These are phyloP conservation scores for Rhimphoctona megacephalus DNA, from an alignment of 2,888 invertebrate genomes.

Conservation along the genomic window DNA sequence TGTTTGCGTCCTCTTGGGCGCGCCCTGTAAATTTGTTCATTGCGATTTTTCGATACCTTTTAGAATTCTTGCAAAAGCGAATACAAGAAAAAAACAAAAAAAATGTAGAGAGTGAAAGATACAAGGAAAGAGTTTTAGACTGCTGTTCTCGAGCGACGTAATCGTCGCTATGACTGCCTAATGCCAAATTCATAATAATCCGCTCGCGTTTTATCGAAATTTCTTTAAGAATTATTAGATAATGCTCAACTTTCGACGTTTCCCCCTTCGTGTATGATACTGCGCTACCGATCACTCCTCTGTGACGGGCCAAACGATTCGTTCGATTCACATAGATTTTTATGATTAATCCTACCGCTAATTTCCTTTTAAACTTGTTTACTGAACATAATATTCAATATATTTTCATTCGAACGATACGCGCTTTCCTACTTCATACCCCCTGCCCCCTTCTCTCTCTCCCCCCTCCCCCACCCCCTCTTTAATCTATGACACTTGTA, in stretches of 20 bases:
- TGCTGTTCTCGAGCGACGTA: conserved; percentile 63
- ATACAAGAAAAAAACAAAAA: conserved; percentile 7
- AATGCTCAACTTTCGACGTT: conserved; percentile 23
- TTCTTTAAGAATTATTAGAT: conserved; percentile 4
- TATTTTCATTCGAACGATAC: conserved; percentile 15
- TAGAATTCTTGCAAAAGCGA: conserved; percentile 29
- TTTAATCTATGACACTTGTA: background rate
- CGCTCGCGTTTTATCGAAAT: conserved; percentile 49
- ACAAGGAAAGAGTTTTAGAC: conserved; percentile 44
- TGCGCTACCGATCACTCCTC: background rate
- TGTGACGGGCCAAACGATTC: background rate
- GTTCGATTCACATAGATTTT: background rate
- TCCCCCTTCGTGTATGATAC: background rate
- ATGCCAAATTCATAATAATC: conserved; percentile 80
- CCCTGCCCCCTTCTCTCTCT: conserved; percentile 28
- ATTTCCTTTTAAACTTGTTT: conserved; percentile 5
- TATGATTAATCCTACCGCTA: background rate
- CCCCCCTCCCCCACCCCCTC: background rate
- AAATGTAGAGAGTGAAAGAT: conserved; percentile 30
- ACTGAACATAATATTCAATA: background rate
- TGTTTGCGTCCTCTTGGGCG: conserved; percentile 11
- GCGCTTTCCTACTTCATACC: background rate
- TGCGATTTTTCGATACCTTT: conserved; percentile 37
- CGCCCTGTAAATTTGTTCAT: background rate
- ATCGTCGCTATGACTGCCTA: conserved; percentile 81